Conservation (phyloP, 2,797 vertebrate genomes). For the Macropodus opercularis region DNA sequence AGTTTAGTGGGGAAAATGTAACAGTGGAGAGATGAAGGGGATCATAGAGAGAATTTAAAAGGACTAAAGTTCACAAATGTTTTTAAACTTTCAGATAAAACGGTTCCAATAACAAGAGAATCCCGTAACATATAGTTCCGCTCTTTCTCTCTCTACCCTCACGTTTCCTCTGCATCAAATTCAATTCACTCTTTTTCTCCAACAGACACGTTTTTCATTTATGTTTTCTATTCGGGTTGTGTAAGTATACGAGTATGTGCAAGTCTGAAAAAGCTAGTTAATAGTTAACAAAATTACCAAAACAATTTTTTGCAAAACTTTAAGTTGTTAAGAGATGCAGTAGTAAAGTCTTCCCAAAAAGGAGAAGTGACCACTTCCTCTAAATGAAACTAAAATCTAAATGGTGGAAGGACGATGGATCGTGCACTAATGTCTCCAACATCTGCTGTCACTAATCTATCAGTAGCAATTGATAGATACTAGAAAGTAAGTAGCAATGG, state of each 20-base stretch:
- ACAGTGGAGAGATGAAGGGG: conserved; percentile 12
- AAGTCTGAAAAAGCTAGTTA: conserved; percentile 74
- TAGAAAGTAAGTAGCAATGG: conserved; percentile 73
- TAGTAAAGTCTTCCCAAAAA: conserved; percentile 85
- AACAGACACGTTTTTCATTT: conserved; percentile 35
- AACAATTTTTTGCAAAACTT: conserved; percentile 67
- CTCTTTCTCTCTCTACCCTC: not conserved
- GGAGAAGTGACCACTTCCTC: conserved; percentile 59
- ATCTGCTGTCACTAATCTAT: conserved; percentile 41
- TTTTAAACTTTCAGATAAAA: conserved; percentile 35
- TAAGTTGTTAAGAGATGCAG: conserved; percentile 84
- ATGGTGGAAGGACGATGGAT: conserved; percentile 70
- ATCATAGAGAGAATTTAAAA: conserved; percentile 8
- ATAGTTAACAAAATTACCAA: conserved; percentile 79
- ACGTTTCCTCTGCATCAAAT: conserved; percentile 31
- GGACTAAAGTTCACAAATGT: conserved; percentile 18
- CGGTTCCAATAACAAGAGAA: conserved; percentile 23
- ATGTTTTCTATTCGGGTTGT: conserved; percentile 58
- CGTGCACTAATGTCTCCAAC: conserved; percentile 59
- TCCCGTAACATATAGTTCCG: conserved; percentile 14
- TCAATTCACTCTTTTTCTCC: conserved; percentile 38
- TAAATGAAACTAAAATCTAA: conserved; percentile 42
- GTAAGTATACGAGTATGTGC: conserved; percentile 85
- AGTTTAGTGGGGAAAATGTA: conserved; percentile 33
- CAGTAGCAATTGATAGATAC: conserved; percentile 41